A percentile compares a stretch with the other conserved stretches of the same genome.
Conservation (phyloP, 2,888 invertebrate species). For the Ochropleura leucogaster region DNA sequence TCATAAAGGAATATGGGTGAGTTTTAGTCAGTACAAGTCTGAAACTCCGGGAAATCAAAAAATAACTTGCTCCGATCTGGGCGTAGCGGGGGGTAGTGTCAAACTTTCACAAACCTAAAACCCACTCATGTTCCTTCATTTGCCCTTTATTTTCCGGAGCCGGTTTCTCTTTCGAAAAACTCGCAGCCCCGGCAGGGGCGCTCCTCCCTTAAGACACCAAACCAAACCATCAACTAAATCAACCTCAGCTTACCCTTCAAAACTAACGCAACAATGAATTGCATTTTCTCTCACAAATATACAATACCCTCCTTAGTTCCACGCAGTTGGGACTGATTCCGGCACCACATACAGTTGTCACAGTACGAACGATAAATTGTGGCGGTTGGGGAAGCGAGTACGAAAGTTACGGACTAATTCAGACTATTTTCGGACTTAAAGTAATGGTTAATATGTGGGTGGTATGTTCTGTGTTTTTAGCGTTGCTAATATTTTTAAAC, state of each 20-base stretch:
- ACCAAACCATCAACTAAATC: not conserved
- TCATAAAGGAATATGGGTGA: no score
- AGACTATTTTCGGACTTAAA: constrained; percentile 36
- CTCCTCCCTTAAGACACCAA: no score
- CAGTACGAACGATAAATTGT: constrained; percentile 33
- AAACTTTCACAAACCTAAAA: no score
- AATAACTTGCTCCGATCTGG: no score
- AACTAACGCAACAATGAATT: constrained; percentile 7
- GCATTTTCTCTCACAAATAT: constrained; percentile 29
- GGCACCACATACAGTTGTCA: constrained; percentile 49
- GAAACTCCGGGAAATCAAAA: no score
- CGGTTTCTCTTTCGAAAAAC: no score
- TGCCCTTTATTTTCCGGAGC: no score
- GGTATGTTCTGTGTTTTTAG: not conserved
- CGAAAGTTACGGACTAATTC: constrained; percentile 48
- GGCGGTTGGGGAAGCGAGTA: constrained; percentile 14
- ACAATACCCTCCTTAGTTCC: constrained; percentile 46
- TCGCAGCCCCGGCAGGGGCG: no score
- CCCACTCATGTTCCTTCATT: no score
- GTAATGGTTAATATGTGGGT: constrained; percentile 10
- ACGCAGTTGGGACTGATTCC: constrained; percentile 33
- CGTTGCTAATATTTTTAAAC: not conserved
- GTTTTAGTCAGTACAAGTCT: no score
- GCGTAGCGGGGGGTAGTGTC: no score
- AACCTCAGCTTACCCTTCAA: not conserved